A percentile compares a stretch with the other conserved stretches of the same genome.
Evolutionary conservation across 2,113 vertebrate genomes (phyloP).

Genomic region (Aphelocoma coerulescens): DNA sequence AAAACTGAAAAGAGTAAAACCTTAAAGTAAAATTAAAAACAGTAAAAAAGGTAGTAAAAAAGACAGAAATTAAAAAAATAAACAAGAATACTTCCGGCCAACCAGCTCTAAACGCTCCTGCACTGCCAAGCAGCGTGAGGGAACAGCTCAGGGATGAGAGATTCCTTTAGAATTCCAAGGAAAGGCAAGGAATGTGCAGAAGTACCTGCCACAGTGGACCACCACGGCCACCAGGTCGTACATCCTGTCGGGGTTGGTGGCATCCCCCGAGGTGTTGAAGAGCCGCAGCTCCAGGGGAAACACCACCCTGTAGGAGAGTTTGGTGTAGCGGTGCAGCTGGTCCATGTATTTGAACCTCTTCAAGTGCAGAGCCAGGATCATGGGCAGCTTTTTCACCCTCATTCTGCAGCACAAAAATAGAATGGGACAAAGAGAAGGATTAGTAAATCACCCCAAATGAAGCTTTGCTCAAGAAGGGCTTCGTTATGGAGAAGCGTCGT

Average conservation of each 20-base stretch:
- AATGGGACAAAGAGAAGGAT: neutral
- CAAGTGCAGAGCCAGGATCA: conserved; percentile 90
- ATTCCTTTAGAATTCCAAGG: fast-evolving
- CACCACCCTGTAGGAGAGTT: conserved; percentile 91
- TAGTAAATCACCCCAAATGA: neutral
- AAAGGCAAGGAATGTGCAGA: neutral
- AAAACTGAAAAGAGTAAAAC: neutral
- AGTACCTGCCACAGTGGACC: conserved; percentile 88
- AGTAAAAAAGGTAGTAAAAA: neutral
- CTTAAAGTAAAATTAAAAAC: neutral
- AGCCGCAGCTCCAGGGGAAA: conserved; percentile 91
- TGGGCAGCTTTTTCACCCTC: conserved; percentile 91
- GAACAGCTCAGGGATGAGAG: too few species aligned
- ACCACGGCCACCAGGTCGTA: conserved; percentile 93
- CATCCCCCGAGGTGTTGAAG: conserved; percentile 92
- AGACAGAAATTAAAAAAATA: neutral
- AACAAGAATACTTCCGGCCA: neutral
- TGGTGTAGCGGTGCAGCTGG: conserved; percentile 93
- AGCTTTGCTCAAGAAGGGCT: neutral
- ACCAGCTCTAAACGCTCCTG: neutral
- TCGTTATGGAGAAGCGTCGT: fast-evolving
- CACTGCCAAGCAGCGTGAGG: fast-evolving
- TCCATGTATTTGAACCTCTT: conserved; percentile 97
- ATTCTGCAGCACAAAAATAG: conserved; percentile 62
- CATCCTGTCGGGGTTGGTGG: conserved; percentile 89